These are phyloP conservation scores for Drosophila simulans DNA, from an alignment of 1,140 invertebrate species.

Conservation along the genomic window DNA sequence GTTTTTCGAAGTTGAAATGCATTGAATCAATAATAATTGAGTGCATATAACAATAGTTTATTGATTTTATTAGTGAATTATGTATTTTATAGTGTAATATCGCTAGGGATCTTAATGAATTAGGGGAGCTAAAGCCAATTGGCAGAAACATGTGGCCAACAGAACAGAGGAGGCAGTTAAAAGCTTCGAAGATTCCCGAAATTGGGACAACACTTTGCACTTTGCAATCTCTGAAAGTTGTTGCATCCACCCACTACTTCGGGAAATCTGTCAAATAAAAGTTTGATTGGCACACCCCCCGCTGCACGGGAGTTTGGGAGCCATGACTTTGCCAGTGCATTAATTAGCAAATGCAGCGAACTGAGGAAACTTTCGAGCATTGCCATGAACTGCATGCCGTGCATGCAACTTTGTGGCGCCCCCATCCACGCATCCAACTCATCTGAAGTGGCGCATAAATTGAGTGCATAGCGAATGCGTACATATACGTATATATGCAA, in stretches of 20 bases:
- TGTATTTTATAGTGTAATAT: neutral
- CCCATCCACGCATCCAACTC: slow-evolving; percentile 24
- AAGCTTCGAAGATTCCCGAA: slow-evolving; percentile 8
- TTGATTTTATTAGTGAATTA: too few relatives aligned
- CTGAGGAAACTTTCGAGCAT: slow-evolving; percentile 61
- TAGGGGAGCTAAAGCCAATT: slow-evolving; percentile 55
- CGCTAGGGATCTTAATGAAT: slow-evolving; percentile 34
- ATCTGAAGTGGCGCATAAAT: slow-evolving; percentile 36
- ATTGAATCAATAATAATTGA: too few relatives aligned
- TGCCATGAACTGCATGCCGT: slow-evolving; percentile 67
- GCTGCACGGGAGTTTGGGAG: neutral
- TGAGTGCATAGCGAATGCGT: slow-evolving; percentile 18
- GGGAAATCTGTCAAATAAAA: slow-evolving; percentile 52
- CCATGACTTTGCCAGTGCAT: slow-evolving; percentile 47
- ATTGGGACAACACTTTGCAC: slow-evolving; percentile 41
- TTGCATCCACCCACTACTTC: slow-evolving; percentile 24
- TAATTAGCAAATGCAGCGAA: slow-evolving; percentile 68
- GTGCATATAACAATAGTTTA: too few relatives aligned
- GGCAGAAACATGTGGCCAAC: slow-evolving; percentile 31
- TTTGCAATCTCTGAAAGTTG: slow-evolving; percentile 31
- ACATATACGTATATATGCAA: slow-evolving; percentile 7
- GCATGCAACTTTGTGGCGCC: slow-evolving; percentile 66
- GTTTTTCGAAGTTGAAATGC: too few relatives aligned
- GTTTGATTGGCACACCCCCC: slow-evolving; percentile 61
- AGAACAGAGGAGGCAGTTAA: slow-evolving; percentile 1